These are phyloP conservation scores for Oryzias celebensis DNA, from an alignment of 2,113 vertebrate species.

Conservation along the genomic window DNA sequence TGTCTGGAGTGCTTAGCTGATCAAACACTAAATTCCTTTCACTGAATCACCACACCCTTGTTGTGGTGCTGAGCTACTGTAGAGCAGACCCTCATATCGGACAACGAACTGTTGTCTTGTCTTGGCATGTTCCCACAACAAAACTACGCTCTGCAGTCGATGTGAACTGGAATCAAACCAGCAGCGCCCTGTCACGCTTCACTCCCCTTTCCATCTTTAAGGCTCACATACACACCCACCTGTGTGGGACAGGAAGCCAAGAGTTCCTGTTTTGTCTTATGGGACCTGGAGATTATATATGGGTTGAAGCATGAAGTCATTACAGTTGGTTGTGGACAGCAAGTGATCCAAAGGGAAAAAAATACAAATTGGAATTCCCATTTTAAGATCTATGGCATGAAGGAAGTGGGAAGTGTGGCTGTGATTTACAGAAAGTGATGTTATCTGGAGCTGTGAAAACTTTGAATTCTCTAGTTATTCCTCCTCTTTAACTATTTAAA, in stretches of 20 bases:
- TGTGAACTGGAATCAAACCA: slow-evolving; percentile 14
- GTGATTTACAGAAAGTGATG: background rate
- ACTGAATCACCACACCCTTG: slow-evolving; percentile 69
- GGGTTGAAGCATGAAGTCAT: background rate
- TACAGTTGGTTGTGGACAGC: background rate
- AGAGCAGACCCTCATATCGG: slow-evolving; percentile 40
- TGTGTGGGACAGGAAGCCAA: too few species aligned
- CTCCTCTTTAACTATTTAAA: too few species aligned
- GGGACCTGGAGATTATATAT: too few species aligned
- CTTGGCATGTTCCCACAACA: slow-evolving; percentile 16
- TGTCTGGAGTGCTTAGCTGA: slow-evolving; percentile 19
- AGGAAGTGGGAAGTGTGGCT: background rate
- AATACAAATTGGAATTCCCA: too few species aligned
- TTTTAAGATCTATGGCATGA: too few species aligned
- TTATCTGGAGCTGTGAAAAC: background rate
- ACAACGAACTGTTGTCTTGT: slow-evolving; percentile 17
- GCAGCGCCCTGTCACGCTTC: background rate
- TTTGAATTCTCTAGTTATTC: too few species aligned
- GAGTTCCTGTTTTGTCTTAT: background rate
- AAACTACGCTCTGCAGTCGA: slow-evolving; percentile 1
- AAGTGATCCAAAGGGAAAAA: too few species aligned
- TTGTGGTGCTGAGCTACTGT: slow-evolving; percentile 50
- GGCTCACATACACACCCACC: too few species aligned
- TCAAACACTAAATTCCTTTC: slow-evolving; percentile 57
- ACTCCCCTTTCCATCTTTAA: too few species aligned